Conservation (phyloP, 2,888 invertebrate genomes). For the Linyphia triangularis region DNA sequence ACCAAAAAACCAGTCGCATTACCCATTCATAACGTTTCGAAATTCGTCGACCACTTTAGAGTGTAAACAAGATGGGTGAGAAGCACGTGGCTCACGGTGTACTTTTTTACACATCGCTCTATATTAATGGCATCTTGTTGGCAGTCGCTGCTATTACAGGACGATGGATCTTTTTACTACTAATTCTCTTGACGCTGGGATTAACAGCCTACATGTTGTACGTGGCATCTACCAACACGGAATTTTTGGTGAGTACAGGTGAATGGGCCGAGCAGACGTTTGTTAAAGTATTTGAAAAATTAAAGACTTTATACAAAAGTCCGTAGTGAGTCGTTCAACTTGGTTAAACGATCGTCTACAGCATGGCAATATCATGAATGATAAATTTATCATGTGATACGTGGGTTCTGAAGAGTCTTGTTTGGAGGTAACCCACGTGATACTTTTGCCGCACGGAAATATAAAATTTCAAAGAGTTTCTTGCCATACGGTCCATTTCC, state of each 20-base stretch:
- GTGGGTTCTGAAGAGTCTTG: too few species aligned
- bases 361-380: too few species aligned
- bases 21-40: not conserved
- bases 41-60: too few species aligned
- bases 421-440: too few species aligned
- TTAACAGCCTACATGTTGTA: conserved; percentile 26
- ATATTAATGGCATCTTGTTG: not conserved
- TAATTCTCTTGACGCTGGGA: conserved; percentile 22
- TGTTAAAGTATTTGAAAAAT: not conserved
- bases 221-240: not conserved
- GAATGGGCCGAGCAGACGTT: not conserved
- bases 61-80: conserved; percentile 1
- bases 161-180: conserved; percentile 25
- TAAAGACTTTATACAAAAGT: too few species aligned
- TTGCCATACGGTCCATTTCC: too few species aligned
- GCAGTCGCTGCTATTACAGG: not conserved
- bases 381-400: too few species aligned
- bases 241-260: not conserved
- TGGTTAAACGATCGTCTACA: too few species aligned
- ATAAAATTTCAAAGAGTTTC: too few species aligned
- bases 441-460: too few species aligned
- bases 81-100: not conserved
- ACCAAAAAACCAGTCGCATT: not conserved
- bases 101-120: conserved; percentile 13
- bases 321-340: too few species aligned